phyloP scores from a whole-genome alignment of 2,888 invertebrate genomes.

The Acrobasis consociella region DNA sequence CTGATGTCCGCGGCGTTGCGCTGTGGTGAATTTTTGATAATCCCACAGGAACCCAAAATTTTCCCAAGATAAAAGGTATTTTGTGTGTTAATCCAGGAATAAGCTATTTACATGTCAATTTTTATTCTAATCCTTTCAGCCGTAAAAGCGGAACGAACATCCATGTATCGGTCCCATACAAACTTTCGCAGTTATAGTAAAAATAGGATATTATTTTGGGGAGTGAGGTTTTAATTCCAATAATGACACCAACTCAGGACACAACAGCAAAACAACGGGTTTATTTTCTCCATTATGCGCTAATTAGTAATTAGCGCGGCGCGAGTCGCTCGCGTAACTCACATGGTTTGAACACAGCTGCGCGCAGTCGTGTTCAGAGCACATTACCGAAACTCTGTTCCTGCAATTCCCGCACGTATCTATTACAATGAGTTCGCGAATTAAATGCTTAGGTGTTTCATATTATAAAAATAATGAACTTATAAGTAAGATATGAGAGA shows the following conservation, averaged over 20 bases:
- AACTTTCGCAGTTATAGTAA: neutral
- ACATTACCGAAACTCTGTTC: conserved; percentile 1
- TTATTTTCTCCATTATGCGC: neutral
- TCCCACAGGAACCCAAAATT: too few relatives aligned
- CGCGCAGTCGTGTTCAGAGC: conserved; percentile 8
- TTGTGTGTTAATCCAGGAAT: too few relatives aligned
- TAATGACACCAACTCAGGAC: conserved; percentile 1
- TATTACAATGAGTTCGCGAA: neutral
- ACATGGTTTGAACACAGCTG: conserved; percentile 17
- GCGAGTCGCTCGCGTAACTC: conserved; percentile 3
- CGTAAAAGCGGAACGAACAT: neutral
- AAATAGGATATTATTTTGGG: neutral
- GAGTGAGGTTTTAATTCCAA: neutral
- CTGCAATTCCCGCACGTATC: neutral
- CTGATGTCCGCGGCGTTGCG: too few relatives aligned
- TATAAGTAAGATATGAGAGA: too few relatives aligned
- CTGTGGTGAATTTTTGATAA: too few relatives aligned
- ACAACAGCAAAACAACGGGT: neutral
- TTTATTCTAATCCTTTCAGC: too few relatives aligned
- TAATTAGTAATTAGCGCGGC: conserved; percentile 6
- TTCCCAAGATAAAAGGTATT: too few relatives aligned
- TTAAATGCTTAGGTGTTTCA: neutral
- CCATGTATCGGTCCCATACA: too few relatives aligned
- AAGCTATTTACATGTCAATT: too few relatives aligned
- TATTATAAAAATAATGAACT: too few relatives aligned